Evolutionary conservation across 2,113 vertebrate genomes (phyloP), one percentile per base, ranked within the genome.

Genomic region (Trochalopteron elliotii): DNA sequence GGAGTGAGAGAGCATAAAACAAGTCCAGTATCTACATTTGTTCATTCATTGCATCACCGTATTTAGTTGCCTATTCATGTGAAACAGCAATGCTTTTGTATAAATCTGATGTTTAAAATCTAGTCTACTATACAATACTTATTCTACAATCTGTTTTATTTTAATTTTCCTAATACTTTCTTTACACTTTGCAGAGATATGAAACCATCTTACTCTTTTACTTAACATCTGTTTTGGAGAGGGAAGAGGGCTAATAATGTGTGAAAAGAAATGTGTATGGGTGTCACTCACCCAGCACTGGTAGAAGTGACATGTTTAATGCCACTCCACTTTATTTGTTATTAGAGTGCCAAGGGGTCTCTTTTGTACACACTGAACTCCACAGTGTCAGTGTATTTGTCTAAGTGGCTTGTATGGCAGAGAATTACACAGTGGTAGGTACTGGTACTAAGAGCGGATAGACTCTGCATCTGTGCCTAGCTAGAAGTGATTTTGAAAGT

Each of bases 31-130:
- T 94, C 92, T 93, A 69, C 77, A 33, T 76, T 95, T 93, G 68
- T 69, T 82, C 96, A 93, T 93, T 97, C 94, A 94, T 81, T 94
- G 64, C 92, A 93, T 81, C 80, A 87, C 72, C 4, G 6, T 95
- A 93, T 96, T 95, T 95, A 92, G 83, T 94, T 96, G 94, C 88
- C 80, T 90, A 76, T 93, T 97, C 83, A 95, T 35, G 39, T 16
- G 60, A 87, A 95, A 97, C 96, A 96, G 68, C 89, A 75, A 87
- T 1, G 8, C 65, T 92, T 92, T 86, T 96, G 88, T 96, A 68
- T 53, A 81, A 81, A 83, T 61, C 40, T 52, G 47, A 83, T 33
- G 23, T 78, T 90, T 89, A 93, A 89, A 94, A 94, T 40, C 69
- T 68, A 88, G 31, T 39, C 37, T 75, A 57, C 20, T 53, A 25